Percentiles rank a stretch among this genome's conserved stretches.
These are phyloP conservation scores for Formicarius rufipectus DNA, from an alignment of 2,113 vertebrate species.

Conservation along the genomic window DNA sequence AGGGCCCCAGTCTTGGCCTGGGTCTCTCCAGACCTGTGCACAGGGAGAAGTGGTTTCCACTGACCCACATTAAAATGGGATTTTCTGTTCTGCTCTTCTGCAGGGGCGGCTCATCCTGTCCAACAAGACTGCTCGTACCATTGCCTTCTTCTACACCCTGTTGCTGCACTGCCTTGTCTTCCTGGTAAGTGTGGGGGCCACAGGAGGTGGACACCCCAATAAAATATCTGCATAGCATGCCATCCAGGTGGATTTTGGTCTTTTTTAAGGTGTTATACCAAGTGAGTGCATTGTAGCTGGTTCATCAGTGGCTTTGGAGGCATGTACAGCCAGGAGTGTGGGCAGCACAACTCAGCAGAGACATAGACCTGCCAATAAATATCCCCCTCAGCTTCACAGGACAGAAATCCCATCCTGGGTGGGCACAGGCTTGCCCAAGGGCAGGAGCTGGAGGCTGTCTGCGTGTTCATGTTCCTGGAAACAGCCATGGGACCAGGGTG, in stretches of 20 bases:
- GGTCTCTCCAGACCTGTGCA: fast-evolving
- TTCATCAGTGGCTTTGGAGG: fast-evolving
- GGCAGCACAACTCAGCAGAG: background rate
- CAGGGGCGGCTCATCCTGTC: conserved; percentile 93
- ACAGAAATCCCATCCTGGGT: background rate
- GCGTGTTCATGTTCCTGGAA: background rate
- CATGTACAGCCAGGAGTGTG: fast-evolving
- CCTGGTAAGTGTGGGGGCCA: conserved; percentile 71
- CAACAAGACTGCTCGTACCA: conserved; percentile 91
- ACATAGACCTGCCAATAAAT: fast-evolving
- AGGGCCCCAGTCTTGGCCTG: background rate
- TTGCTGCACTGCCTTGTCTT: conserved; percentile 93
- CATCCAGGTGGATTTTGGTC: background rate
- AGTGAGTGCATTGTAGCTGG: fast-evolving
- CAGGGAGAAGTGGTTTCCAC: background rate
- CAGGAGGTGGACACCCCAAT: fast-evolving
- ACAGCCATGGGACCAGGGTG: background rate
- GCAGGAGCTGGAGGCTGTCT: background rate
- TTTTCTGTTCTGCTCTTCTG: background rate
- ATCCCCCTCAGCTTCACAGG: fast-evolving
- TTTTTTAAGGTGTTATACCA: background rate
- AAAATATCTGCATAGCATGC: fast-evolving
- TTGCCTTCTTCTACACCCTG: conserved; percentile 96
- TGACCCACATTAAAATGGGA: fast-evolving
- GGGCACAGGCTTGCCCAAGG: background rate